Conservation (phyloP, 2,113 vertebrate species). For the Acanthochromis polyacanthus region DNA sequence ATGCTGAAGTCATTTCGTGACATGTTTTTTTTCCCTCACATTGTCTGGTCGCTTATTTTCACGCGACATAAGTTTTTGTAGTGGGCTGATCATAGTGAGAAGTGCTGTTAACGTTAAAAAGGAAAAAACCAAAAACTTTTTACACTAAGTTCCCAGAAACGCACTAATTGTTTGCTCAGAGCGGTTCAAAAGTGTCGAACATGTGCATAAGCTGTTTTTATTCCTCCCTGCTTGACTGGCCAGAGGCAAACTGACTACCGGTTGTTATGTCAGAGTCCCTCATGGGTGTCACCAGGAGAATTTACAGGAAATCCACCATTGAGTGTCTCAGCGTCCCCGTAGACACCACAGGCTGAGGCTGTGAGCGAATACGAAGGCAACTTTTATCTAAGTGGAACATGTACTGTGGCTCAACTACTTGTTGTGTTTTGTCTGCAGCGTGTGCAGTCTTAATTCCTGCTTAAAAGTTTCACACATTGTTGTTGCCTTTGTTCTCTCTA, state of each 20-base stretch:
- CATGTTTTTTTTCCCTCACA: constrained; percentile 13
- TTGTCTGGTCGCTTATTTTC: constrained; percentile 28
- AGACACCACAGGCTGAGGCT: constrained; percentile 77
- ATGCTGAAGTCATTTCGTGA: neutral
- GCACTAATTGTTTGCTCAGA: constrained; percentile 72
- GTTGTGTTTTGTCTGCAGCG: constrained; percentile 34
- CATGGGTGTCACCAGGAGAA: constrained; percentile 77
- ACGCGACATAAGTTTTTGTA: constrained; percentile 18
- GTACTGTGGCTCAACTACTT: constrained; percentile 35
- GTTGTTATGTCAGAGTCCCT: constrained; percentile 83
- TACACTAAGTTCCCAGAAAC: constrained; percentile 48
- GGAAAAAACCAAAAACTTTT: constrained; percentile 50
- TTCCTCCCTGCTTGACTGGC: constrained; percentile 75
- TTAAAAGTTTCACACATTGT: neutral
- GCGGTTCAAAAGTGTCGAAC: constrained; percentile 70
- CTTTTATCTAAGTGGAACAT: constrained; percentile 69
- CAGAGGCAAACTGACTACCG: constrained; percentile 82
- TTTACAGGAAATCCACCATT: constrained; percentile 83
- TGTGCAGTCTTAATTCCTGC: constrained; percentile 12
- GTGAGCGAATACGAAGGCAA: constrained; percentile 58
- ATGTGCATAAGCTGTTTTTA: constrained; percentile 80
- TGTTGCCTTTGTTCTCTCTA: neutral
- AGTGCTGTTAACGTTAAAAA: constrained; percentile 45
- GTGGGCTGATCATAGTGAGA: constrained; percentile 43
- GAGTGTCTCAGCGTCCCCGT: constrained; percentile 73